Base-by-base conservation (phyloP, 2,888 invertebrate species). In the Ophion ventricosus region DNA sequence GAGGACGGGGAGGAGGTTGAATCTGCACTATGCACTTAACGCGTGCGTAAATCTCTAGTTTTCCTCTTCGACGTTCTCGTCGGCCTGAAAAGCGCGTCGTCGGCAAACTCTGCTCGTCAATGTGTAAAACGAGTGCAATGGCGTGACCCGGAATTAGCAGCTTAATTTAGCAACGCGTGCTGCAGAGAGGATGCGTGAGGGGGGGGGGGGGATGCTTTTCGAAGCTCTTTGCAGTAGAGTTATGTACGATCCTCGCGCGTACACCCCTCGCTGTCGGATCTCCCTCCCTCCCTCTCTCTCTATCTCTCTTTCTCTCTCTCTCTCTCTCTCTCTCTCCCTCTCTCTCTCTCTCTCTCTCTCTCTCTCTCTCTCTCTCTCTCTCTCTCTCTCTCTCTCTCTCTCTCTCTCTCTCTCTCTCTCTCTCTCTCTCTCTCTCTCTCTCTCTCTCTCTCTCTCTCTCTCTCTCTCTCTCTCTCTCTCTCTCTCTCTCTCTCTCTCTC, bases 81-180 rank as follows among this genome's bases (percentile, higher is more conserved):
- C 14, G n/a, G 69, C 14, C 43, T 17, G 17, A 25, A 29, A 54
- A 49, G 35, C 5, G 56, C 69, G n/a, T 26, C n/a, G 29, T 11
- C 26, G 26, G 56, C 49, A 49, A 17, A 57, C 54, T 49, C 29
- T 40, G 10, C 43, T 59, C 66, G 25, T 69, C 43, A 25, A 25
- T 14, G 25, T 25, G 83, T 80, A 61, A 83, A 84, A 79, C 61
- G 61, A 74, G 78, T 63, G 49, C 70, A 66, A 78, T 79, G 54
- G 78, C 61, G 64, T 72, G 84, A 84, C 80, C 82, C 63, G 82
- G 86, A 88, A 89, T 88, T 89, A 87, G 87, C 84, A 80, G 87
- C 86, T 88, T 87, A 87, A 89, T 88, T 88, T 86, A 89, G 87
- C 85, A 80, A 80, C 77, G 70, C 80, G 82, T 74, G 67, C 23